phyloP scores from a whole-genome alignment of 2,888 invertebrate genomes.

The Macrosiphum euphorbiae region DNA sequence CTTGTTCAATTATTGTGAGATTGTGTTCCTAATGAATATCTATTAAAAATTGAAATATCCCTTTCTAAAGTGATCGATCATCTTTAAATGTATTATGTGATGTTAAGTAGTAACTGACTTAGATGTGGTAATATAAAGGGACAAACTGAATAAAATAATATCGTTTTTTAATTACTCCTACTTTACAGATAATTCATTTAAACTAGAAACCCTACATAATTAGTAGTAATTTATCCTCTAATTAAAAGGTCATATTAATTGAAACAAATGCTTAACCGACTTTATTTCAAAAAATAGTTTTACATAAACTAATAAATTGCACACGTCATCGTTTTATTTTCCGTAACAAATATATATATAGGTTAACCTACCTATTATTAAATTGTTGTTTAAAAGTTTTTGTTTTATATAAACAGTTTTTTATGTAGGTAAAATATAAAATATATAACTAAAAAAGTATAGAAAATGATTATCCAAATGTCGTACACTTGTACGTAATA shows the following conservation, averaged over 20 bases:
- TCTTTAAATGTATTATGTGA: not conserved
- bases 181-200: conserved; percentile 1
- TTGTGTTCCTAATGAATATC: not conserved
- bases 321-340: not conserved
- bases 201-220: not conserved
- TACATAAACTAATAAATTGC: conserved; percentile 6
- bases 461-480: not conserved
- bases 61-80: too few relatives aligned
- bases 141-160: not conserved
- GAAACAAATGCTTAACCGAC: not conserved
- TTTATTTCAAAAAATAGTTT: not conserved
- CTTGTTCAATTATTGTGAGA: not conserved
- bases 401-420: not conserved
- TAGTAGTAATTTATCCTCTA: not conserved
- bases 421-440: not conserved
- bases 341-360: not conserved
- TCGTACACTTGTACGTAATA: not conserved
- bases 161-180: not conserved
- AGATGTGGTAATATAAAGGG: not conserved
- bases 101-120: not conserved
- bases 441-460: not conserved
- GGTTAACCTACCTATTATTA: not conserved
- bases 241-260: conserved; percentile 12
- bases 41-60: too few relatives aligned
- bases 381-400: not conserved